Percentiles rank a stretch among this genome's conserved stretches.
These are phyloP conservation scores for Xyrichtys novacula DNA, from an alignment of 2,797 vertebrate species.

Conservation along the genomic window DNA sequence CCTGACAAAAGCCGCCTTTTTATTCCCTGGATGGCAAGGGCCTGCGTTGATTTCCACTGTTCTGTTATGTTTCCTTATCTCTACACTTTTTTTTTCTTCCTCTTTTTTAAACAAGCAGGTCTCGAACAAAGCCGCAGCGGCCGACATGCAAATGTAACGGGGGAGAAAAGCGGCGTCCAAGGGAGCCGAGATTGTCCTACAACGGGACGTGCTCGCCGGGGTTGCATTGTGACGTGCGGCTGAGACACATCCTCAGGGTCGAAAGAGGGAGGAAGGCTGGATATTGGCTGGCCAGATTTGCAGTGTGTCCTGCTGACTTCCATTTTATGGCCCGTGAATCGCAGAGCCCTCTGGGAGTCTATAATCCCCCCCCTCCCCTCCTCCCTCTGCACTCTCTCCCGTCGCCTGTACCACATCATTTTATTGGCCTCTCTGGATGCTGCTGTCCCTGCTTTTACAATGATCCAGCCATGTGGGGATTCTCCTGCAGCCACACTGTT, in stretches of 20 bases:
- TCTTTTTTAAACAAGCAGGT: conserved; percentile 58
- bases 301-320: conserved; percentile 85
- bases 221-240: conserved; percentile 75
- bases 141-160: conserved; percentile 70
- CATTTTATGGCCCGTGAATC: conserved; percentile 85
- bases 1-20: conserved; percentile 74
- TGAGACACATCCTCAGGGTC: conserved; percentile 73
- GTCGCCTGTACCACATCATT: conserved; percentile 71
- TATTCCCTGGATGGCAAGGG: conserved; percentile 63
- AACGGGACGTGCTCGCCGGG: conserved; percentile 70
- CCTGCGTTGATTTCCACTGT: conserved; percentile 58
- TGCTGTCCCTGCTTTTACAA: conserved; percentile 73
- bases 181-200: conserved; percentile 77
- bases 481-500: conserved; percentile 65
- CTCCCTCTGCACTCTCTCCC: conserved; percentile 16
- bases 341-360: conserved; percentile 84
- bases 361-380: conserved; percentile 81
- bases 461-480: conserved; percentile 70
- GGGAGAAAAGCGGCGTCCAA: conserved; percentile 58
- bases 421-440: conserved; percentile 75
- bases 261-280: conserved; percentile 41
- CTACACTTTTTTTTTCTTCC: conserved; percentile 29
- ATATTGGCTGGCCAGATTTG: conserved; percentile 79
- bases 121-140: conserved; percentile 67
- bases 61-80: conserved; percentile 63